Evolutionary conservation across 2,888 invertebrate genomes (phyloP), one percentile per base, ranked within the genome.

Genomic region (Spialia ferax): DNA sequence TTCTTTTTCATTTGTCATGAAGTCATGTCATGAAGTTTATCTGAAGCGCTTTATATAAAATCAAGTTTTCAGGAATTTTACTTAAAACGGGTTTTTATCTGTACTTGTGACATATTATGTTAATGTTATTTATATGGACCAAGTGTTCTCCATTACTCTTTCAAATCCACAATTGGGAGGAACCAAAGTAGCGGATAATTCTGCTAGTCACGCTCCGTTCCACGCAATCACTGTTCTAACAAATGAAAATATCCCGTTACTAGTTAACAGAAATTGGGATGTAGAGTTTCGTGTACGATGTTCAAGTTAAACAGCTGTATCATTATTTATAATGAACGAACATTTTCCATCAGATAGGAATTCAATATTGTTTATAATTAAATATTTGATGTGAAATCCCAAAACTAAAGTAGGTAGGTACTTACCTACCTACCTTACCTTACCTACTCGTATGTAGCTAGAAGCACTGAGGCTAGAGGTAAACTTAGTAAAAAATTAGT

Each of bases 191-290:
- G 38, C 26, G 38, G 38, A 54, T 61, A 48, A 61, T 45, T 54
- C 26, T 45, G 55, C 55, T 8, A 55, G 45, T 63, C 63, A 56
- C 20, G 38, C 63, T 42, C 18, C 54, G 55, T 63, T 52, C 52
- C 23, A 63, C 45, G 15, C 18, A 29, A 56, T 29, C 45, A 45
- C n/a, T n/a, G n/a, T n/a, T 45, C 7, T 8, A 45, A 29, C 55
- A 56, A 63, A 63, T 42, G 45, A 42, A 63, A 63, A 42, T 26
- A 32, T 63, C 15, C 18, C 54, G 11, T 50, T 32, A 38, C 23
- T 54, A 26, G 35, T 38, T 62, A 54, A 54, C 38, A 52, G 11
- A 54, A 42, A 48, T 32, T 60, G 48, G 29, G 26, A 32, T 29
- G 62, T 62, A 35, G 32, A 35, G 10, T 50, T 29, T 26, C 42